Evolutionary conservation across 2,888 invertebrate species (phyloP).

Genomic region (Charanyca ferruginea): DNA sequence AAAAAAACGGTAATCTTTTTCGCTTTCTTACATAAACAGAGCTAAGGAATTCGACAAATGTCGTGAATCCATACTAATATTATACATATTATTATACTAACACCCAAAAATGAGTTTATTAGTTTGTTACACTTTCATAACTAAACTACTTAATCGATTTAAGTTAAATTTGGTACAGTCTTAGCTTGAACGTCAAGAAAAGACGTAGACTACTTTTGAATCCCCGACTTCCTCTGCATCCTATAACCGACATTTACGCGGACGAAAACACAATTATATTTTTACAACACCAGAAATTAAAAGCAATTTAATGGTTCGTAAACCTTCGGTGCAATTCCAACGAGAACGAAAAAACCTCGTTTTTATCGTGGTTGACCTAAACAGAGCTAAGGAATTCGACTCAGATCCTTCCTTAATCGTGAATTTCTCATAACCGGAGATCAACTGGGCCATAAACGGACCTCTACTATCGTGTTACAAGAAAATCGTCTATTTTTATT

Average conservation of each 20-base stretch:
- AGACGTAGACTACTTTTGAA: too few species aligned
- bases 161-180: too few species aligned
- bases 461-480: slow-evolving; percentile 45
- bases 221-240: too few species aligned
- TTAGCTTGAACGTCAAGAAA: too few species aligned
- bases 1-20: slow-evolving; percentile 28
- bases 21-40: slow-evolving; percentile 54
- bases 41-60: slow-evolving; percentile 66
- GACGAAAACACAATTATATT: too few species aligned
- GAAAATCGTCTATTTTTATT: slow-evolving; percentile 28
- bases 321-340: slow-evolving; percentile 22
- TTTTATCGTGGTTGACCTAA: slow-evolving; percentile 54
- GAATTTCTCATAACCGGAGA: slow-evolving; percentile 52
- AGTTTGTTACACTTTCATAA: too few species aligned
- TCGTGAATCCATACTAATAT: too few species aligned
- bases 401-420: slow-evolving; percentile 69
- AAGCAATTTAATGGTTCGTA: slow-evolving; percentile 40
- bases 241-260: too few species aligned
- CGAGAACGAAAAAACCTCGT: slow-evolving; percentile 24
- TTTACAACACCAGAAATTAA: slow-evolving; percentile 39
- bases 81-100: too few species aligned
- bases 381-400: slow-evolving; percentile 63
- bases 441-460: slow-evolving; percentile 48
- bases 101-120: too few species aligned
- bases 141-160: too few species aligned